These are phyloP conservation scores for Caranx melampygus DNA, from an alignment of 2,113 vertebrate genomes.

Conservation along the genomic window DNA sequence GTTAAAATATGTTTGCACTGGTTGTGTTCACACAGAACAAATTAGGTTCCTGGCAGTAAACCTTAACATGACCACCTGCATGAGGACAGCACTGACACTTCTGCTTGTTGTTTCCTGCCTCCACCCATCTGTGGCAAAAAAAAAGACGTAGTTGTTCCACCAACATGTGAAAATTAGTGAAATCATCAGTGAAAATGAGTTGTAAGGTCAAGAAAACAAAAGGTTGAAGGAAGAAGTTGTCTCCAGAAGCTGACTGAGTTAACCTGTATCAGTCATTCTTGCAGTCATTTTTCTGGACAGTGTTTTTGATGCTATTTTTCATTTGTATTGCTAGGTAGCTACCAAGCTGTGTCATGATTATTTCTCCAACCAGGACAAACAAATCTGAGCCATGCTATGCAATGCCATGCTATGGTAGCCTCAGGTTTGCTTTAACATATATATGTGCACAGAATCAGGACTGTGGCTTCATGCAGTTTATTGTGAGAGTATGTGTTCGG, in stretches of 20 bases:
- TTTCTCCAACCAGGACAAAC: not conserved
- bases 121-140: no score
- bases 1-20: not conserved
- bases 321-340: not conserved
- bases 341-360: not conserved
- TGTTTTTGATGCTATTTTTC: not conserved
- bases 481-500: no score
- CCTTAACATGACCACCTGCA: no score
- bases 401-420: not conserved
- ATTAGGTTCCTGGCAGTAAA: not conserved
- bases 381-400: no score
- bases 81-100: not conserved
- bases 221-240: not conserved
- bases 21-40: not conserved
- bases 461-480: not conserved
- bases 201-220: not conserved
- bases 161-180: not conserved
- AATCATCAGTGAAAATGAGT: not conserved
- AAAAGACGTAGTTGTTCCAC: not conserved
- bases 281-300: not conserved
- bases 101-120: no score
- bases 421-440: not conserved
- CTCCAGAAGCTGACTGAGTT: not conserved
- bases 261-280: not conserved
- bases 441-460: not conserved